Conservation (phyloP, 2,797 vertebrate genomes). For the Masticophis lateralis region DNA sequence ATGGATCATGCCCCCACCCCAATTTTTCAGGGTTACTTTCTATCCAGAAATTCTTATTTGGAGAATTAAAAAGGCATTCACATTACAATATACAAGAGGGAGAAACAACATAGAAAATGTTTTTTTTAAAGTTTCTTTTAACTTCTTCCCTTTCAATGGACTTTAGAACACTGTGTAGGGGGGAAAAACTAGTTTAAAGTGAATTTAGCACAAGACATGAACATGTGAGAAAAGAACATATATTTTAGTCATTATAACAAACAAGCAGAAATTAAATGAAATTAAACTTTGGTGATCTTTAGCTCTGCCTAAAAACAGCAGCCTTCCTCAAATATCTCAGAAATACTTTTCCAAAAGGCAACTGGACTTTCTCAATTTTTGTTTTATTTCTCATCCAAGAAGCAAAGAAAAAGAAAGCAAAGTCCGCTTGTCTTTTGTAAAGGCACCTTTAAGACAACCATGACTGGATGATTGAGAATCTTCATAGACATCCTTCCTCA, state of each 20-base stretch:
- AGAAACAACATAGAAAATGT: not conserved
- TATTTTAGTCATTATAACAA: not conserved
- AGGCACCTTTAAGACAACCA: not conserved
- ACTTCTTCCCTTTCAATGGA: not conserved
- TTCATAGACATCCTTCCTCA: not conserved
- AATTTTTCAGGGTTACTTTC: not conserved
- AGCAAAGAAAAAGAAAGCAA: not conserved
- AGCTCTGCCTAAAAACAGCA: not conserved
- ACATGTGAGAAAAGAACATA: not conserved
- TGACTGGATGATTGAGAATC: not conserved
- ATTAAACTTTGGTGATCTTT: not conserved
- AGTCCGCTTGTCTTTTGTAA: not conserved
- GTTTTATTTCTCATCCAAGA: not conserved
- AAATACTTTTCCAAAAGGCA: not conserved
- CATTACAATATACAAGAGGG: not conserved
- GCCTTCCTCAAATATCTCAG: not conserved
- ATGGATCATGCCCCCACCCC: not conserved
- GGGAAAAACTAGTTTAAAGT: not conserved
- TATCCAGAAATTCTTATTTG: not conserved
- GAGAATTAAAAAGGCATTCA: not conserved
- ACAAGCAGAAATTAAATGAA: not conserved
- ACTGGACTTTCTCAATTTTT: not conserved
- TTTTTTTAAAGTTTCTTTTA: not conserved
- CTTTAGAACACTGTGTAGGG: not conserved
- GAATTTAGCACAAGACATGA: not conserved